Percentiles rank a stretch among this genome's conserved stretches.
These are phyloP conservation scores for Schizopygopsis pylzovi DNA, from an alignment of 2,797 vertebrate genomes.

Conservation along the genomic window DNA sequence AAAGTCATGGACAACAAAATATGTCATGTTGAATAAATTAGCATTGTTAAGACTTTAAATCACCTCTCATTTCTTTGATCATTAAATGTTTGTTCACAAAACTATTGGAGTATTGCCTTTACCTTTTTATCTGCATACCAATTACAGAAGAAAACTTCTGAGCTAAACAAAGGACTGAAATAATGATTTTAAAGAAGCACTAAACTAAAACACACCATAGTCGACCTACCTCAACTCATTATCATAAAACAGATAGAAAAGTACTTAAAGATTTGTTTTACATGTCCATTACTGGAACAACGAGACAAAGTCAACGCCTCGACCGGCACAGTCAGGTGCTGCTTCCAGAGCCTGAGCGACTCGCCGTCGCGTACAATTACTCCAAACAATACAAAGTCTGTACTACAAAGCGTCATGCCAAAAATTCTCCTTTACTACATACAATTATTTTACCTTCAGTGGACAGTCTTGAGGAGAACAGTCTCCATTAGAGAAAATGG, in stretches of 20 bases:
- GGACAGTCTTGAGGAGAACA: constrained; percentile 58
- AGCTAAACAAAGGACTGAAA: background rate
- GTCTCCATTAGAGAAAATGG: constrained; percentile 79
- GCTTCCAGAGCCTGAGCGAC: constrained; percentile 60
- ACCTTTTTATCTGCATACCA: background rate
- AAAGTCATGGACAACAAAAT: constrained; percentile 30
- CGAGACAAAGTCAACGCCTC: constrained; percentile 57
- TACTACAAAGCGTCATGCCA: constrained; percentile 56
- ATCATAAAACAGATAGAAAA: constrained; percentile 68
- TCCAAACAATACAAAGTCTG: constrained; percentile 21
- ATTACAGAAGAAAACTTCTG: background rate
- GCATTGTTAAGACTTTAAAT: background rate
- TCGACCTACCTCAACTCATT: background rate
- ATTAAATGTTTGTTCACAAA: background rate
- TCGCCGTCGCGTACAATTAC: background rate
- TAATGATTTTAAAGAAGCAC: background rate
- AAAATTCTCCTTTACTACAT: constrained; percentile 58
- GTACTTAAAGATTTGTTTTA: constrained; percentile 67
- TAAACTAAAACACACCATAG: background rate
- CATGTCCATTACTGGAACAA: constrained; percentile 70
- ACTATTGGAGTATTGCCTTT: background rate
- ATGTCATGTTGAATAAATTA: constrained; percentile 20
- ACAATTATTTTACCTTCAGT: constrained; percentile 82
- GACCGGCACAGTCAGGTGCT: constrained; percentile 59
- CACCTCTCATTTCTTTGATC: background rate